A percentile compares a stretch with the other conserved stretches of the same genome.
Conservation (phyloP, 2,113 vertebrate genomes). For the Pongo pygmaeus region DNA sequence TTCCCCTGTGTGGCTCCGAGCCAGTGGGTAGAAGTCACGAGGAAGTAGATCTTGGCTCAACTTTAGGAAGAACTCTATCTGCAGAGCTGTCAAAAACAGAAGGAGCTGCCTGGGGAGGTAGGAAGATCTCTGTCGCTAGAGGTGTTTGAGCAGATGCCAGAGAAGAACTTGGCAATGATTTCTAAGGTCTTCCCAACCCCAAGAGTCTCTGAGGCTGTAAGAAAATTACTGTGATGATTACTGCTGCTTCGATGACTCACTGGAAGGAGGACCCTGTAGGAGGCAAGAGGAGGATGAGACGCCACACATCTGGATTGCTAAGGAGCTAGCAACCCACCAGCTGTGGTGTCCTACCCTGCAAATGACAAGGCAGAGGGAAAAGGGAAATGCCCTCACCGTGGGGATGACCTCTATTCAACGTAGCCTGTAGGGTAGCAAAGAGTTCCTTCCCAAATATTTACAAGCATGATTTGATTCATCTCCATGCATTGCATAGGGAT, state of each 20-base stretch:
- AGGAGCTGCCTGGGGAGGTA: constrained; percentile 62
- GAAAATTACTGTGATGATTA: neutral
- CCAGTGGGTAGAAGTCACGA: neutral
- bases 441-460: neutral
- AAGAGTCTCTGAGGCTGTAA: neutral
- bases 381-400: neutral
- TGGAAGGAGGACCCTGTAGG: neutral
- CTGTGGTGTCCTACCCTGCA: no score
- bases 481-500: neutral
- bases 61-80: constrained; percentile 31
- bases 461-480: neutral
- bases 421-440: neutral
- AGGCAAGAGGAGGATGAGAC: neutral
- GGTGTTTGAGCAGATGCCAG: constrained; percentile 70
- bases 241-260: neutral
- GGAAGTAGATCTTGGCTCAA: constrained; percentile 52
- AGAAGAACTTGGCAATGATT: neutral
- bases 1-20: neutral
- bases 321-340: neutral
- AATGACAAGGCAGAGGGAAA: neutral
- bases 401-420: neutral
- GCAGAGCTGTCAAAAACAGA: constrained; percentile 66
- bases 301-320: neutral
- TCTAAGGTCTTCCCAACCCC: neutral
- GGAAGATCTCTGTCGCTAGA: constrained; percentile 46